A percentile compares a stretch with the other conserved stretches of the same genome.
These are phyloP conservation scores for Andinoacara biseriatus DNA, from an alignment of 2,113 vertebrate genomes.

Conservation along the genomic window DNA sequence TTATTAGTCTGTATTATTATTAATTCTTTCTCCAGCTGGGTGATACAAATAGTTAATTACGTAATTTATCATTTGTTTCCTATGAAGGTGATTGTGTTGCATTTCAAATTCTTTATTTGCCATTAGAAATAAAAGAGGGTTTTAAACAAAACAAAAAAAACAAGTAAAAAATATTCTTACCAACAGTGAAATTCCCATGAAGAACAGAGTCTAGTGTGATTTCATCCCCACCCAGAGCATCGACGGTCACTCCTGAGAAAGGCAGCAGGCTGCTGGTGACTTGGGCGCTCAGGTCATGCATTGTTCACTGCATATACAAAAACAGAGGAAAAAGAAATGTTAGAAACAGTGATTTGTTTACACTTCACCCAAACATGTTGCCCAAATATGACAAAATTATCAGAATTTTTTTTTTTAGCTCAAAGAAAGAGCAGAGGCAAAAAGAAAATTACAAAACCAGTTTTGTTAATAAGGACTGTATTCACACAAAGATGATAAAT, in stretches of 20 bases:
- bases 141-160: background rate
- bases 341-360: background rate
- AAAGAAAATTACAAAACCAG: background rate
- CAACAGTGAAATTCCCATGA: slow-evolving; percentile 87
- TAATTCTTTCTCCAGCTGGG: background rate
- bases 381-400: background rate
- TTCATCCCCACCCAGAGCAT: slow-evolving; percentile 91
- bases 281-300: slow-evolving; percentile 89
- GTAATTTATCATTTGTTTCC: background rate
- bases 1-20: background rate
- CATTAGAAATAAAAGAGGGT: background rate
- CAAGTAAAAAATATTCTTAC: slow-evolving; percentile 72
- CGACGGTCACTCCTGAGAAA: slow-evolving; percentile 89
- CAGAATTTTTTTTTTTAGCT: background rate
- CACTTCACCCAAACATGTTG: background rate
- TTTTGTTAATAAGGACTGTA: background rate
- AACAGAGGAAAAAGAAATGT: background rate
- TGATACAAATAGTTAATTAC: background rate
- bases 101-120: background rate
- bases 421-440: background rate
- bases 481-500: background rate
- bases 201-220: slow-evolving; percentile 86
- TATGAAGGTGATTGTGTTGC: background rate
- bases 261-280: slow-evolving; percentile 92
- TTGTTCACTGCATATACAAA: slow-evolving; percentile 76